Evolutionary conservation across 2,888 invertebrate species (phyloP).

Genomic region (Amiota mariae): DNA sequence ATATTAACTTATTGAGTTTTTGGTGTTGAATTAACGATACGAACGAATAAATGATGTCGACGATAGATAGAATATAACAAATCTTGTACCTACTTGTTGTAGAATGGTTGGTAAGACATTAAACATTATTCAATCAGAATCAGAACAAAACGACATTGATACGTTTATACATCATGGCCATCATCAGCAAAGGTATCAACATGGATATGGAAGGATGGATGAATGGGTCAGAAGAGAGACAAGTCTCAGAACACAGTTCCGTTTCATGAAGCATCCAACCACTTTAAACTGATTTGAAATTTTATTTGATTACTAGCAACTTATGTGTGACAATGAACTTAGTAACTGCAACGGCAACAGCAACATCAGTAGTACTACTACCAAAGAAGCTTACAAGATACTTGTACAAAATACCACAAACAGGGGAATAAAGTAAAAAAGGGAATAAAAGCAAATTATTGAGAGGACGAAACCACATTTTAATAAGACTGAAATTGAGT

Average conservation of each 20-base stretch:
- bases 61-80: too few relatives aligned
- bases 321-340: constrained; percentile 65
- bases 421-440: constrained; percentile 16
- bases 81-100: too few relatives aligned
- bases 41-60: too few relatives aligned
- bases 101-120: too few relatives aligned
- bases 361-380: too few relatives aligned
- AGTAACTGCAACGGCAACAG: neutral
- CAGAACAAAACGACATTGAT: neutral
- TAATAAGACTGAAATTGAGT: constrained; percentile 51
- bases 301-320: constrained; percentile 66
- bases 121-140: constrained; percentile 15
- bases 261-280: constrained; percentile 47
- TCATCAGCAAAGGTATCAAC: too few relatives aligned
- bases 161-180: neutral
- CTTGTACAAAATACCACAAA: constrained; percentile 18
- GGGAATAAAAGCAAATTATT: constrained; percentile 15
- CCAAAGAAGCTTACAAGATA: too few relatives aligned
- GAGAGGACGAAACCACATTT: constrained; percentile 46
- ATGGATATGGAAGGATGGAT: too few relatives aligned
- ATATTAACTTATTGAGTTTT: constrained; percentile 13
- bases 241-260: neutral
- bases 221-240: too few relatives aligned
- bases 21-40: too few relatives aligned
- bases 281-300: constrained; percentile 54